These are phyloP conservation scores for Struthio camelus DNA, from an alignment of 2,113 vertebrate species.

Conservation along the genomic window DNA sequence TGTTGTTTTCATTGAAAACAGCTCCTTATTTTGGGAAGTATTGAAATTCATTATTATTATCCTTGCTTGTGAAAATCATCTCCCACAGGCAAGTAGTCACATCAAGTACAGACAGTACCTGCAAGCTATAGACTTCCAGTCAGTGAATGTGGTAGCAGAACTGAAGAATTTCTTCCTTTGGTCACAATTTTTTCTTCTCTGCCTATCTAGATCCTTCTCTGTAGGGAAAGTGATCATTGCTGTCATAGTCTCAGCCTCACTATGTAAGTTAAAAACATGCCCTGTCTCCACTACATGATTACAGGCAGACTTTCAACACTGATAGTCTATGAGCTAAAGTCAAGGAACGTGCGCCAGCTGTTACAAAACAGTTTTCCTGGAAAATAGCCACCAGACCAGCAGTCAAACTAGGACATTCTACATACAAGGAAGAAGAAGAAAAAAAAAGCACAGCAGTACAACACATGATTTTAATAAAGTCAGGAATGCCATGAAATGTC, in stretches of 20 bases:
- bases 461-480: constrained; percentile 72
- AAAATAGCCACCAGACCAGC: constrained; percentile 67
- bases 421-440: constrained; percentile 66
- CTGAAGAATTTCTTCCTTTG: background rate
- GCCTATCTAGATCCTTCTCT: background rate
- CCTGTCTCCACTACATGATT: constrained; percentile 62
- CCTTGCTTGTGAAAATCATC: constrained; percentile 5
- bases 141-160: constrained; percentile 5
- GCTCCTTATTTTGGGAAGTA: background rate
- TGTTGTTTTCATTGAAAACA: background rate
- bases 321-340: constrained; percentile 67
- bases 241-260: constrained; percentile 26
- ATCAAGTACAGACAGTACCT: background rate
- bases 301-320: constrained; percentile 57
- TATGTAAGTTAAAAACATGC: constrained; percentile 43
- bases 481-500: constrained; percentile 64
- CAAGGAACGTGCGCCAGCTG: constrained; percentile 59
- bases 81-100: constrained; percentile 24
- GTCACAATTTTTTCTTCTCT: background rate
- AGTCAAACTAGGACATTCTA: constrained; percentile 74
- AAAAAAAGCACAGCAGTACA: constrained; percentile 28
- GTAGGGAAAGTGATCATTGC: constrained; percentile 29
- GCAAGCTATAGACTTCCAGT: constrained; percentile 14
- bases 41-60: background rate
- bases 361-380: constrained; percentile 76